Conservation (phyloP, 2,797 vertebrate genomes). For the Melanotaenia nigrans region DNA sequence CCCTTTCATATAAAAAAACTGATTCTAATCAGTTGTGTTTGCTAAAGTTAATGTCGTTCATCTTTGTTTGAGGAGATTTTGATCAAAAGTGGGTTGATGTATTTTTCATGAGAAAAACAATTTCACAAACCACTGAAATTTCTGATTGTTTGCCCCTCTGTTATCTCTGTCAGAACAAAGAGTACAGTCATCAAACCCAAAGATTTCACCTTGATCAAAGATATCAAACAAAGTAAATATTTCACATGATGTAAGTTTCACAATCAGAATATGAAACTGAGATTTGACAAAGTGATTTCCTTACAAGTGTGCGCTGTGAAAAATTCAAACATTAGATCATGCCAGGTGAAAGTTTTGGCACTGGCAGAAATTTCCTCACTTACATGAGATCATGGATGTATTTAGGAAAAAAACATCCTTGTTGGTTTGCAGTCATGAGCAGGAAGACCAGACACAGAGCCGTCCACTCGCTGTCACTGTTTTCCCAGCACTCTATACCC, state of each 20-base stretch:
- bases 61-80: conserved; percentile 9
- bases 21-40: neutral
- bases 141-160: neutral
- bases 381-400: conserved; percentile 11
- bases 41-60: conserved; percentile 15
- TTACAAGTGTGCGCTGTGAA: conserved; percentile 4
- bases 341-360: neutral
- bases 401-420: conserved; percentile 20
- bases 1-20: neutral
- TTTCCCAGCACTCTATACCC: conserved; percentile 77
- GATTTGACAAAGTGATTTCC: conserved; percentile 9
- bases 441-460: conserved; percentile 21
- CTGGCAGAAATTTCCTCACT: neutral
- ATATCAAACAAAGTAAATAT: conserved; percentile 31
- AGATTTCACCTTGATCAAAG: conserved; percentile 41
- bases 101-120: neutral
- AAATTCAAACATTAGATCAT: conserved; percentile 4
- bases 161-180: conserved; percentile 39
- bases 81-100: neutral
- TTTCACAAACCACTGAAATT: conserved; percentile 5
- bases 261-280: conserved; percentile 34
- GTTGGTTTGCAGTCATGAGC: conserved; percentile 28
- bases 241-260: conserved; percentile 7
- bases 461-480: conserved; percentile 42
- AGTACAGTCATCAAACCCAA: neutral